Evolutionary conservation across 2,797 vertebrate genomes (phyloP).

Genomic region (Okamejei kenojei): DNA sequence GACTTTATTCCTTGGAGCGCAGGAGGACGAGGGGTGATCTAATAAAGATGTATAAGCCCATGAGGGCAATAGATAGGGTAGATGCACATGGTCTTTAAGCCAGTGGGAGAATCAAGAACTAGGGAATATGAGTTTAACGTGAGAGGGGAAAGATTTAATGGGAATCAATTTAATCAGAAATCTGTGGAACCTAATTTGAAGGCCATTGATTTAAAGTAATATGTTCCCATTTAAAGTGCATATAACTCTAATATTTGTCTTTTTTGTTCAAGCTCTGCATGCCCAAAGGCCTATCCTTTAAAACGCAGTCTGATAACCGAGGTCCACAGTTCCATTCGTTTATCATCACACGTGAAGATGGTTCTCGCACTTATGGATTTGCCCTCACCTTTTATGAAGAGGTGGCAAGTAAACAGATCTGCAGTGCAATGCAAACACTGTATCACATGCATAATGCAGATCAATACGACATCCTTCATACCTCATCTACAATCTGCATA

Average conservation of each 20-base stretch:
- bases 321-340: conserved; percentile 94
- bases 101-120: no score
- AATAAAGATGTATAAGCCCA: no score
- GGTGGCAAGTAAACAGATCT: conserved; percentile 97
- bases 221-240: background rate
- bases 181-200: background rate
- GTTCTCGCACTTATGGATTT: conserved; percentile 93
- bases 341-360: conserved; percentile 96
- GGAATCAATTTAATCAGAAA: background rate
- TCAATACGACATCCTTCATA: conserved; percentile 82
- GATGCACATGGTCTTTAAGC: no score
- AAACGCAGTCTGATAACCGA: conserved; percentile 81
- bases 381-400: conserved; percentile 97
- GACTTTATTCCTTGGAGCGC: no score
- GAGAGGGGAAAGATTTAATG: background rate
- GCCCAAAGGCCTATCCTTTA: conserved; percentile 80
- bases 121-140: no score
- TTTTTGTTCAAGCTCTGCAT: conserved; percentile 65
- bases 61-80: no score
- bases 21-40: no score
- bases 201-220: background rate
- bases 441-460: conserved; percentile 99
- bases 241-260: background rate
- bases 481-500: conserved; percentile 55
- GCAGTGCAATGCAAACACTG: conserved; percentile 97